Evolutionary conservation across 1,140 invertebrate genomes (phyloP).

Genomic region (Paracyclopina nana): DNA sequence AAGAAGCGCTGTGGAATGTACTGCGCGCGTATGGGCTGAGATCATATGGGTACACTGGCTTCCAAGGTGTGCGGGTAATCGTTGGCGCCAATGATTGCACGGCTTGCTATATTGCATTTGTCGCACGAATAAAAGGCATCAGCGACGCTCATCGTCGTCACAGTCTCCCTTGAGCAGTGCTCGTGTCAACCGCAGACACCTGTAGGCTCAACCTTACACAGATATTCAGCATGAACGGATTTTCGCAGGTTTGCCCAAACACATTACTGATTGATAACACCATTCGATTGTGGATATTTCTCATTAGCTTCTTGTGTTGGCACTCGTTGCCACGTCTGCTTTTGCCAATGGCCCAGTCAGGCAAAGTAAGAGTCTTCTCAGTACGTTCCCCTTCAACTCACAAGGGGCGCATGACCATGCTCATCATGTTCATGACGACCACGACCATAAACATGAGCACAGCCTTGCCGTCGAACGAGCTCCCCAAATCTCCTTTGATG

Average conservation of each 20-base stretch:
- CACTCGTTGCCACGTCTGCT: neutral
- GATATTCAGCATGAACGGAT: neutral
- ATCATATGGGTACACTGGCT: too few species aligned
- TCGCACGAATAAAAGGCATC: too few species aligned
- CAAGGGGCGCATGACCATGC: neutral
- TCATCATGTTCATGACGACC: neutral
- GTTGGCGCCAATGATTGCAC: too few species aligned
- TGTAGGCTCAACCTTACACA: neutral
- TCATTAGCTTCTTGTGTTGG: neutral
- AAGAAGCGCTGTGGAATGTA: too few species aligned
- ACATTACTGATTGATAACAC: neutral
- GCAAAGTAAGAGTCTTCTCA: neutral
- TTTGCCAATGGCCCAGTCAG: neutral
- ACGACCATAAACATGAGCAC: neutral
- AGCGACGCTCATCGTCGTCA: too few species aligned
- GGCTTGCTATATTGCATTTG: too few species aligned
- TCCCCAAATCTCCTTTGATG: too few species aligned
- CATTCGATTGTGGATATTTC: neutral
- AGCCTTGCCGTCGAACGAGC: neutral
- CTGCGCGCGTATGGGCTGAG: too few species aligned
- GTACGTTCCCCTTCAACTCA: constrained; percentile 9
- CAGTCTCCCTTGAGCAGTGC: neutral
- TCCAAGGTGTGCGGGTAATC: too few species aligned
- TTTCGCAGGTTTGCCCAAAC: neutral
- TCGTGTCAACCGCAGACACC: neutral